Conservation (phyloP, 1,140 invertebrate genomes). For the Polypedilum pembai region DNA sequence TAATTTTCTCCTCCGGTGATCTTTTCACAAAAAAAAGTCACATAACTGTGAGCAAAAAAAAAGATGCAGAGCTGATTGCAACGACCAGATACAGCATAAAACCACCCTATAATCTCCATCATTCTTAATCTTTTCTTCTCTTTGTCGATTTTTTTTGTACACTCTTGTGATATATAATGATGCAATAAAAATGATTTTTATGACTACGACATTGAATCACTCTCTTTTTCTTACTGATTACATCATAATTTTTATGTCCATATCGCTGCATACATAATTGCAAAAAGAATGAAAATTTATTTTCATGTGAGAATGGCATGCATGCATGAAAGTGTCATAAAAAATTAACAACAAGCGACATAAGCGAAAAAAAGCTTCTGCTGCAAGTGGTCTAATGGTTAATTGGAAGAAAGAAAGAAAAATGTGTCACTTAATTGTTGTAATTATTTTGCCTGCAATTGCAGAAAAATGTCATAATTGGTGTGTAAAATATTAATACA, state of each 20-base stretch:
- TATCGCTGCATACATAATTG: slow-evolving; percentile 26
- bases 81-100: background rate
- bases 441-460: background rate
- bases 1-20: too few relatives aligned
- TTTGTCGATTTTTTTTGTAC: background rate
- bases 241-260: slow-evolving; percentile 20
- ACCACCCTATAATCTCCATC: background rate
- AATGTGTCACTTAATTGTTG: slow-evolving; percentile 12
- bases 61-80: background rate
- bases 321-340: background rate
- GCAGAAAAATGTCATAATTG: background rate
- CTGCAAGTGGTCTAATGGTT: background rate
- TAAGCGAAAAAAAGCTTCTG: background rate
- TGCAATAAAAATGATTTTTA: slow-evolving; percentile 28
- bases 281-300: background rate
- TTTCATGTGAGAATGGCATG: background rate
- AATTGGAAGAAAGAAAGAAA: background rate
- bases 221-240: slow-evolving; percentile 3
- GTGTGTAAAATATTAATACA: background rate
- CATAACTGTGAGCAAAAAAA: background rate
- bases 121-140: slow-evolving; percentile 22
- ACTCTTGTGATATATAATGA: background rate
- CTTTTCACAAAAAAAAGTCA: too few relatives aligned
- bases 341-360: background rate
- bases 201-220: background rate